Conservation (phyloP, 1,140 invertebrate genomes). For the Mercenaria mercenaria region DNA sequence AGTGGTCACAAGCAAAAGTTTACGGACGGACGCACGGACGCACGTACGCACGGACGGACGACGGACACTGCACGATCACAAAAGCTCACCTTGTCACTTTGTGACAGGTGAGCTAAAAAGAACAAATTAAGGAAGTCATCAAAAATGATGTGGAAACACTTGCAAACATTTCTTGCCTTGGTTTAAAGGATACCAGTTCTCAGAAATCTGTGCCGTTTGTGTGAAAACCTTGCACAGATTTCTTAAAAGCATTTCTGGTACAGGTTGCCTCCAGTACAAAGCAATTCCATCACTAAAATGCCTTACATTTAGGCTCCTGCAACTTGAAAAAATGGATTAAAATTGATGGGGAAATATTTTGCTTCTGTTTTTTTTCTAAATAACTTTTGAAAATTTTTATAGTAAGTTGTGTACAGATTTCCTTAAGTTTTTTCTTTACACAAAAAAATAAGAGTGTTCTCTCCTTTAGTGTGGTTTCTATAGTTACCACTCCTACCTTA, state of each 20-base stretch:
- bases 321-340: slow-evolving; percentile 19
- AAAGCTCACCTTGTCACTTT: no score
- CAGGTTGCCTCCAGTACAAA: neutral
- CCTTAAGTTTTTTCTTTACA: neutral
- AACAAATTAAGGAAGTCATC: no score
- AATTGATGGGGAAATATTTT: slow-evolving; percentile 12
- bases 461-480: slow-evolving; percentile 1
- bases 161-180: neutral
- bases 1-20: no score
- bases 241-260: neutral
- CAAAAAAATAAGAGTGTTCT: neutral
- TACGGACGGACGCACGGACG: no score
- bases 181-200: neutral
- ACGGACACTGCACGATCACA: no score
- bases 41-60: no score
- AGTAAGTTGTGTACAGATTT: neutral
- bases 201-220: neutral
- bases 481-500: slow-evolving; percentile 92
- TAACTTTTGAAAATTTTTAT: neutral
- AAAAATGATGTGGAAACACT: no score
- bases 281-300: slow-evolving; percentile 34
- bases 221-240: neutral
- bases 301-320: slow-evolving; percentile 22
- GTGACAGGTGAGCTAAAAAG: no score
- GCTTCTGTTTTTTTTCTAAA: neutral